Conservation (phyloP, 92 coral and sea anemone genomes). For the Epizoanthus stellaris region DNA sequence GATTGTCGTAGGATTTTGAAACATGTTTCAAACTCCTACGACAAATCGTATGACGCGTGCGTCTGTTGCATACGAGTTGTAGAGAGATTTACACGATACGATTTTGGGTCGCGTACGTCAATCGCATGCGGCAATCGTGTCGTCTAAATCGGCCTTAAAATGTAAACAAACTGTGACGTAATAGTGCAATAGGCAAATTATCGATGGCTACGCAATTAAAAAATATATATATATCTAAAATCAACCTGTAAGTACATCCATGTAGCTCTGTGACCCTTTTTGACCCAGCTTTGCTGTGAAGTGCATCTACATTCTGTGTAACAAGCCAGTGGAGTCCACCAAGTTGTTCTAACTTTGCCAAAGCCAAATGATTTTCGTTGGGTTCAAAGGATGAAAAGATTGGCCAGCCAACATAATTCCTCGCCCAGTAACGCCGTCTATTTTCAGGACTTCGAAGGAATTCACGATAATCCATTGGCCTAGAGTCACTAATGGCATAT, state of each 20-base stretch:
- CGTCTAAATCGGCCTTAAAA: no score
- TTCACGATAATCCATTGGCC: constrained; percentile 89
- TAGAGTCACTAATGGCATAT: constrained; percentile 74
- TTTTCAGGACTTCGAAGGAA: constrained; percentile 75
- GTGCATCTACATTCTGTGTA: constrained; percentile 95
- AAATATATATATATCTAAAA: neutral
- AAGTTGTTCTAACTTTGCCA: constrained; percentile 79
- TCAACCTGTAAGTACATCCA: constrained; percentile 90
- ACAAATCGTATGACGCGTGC: no score
- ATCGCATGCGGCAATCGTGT: no score
- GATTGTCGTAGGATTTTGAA: no score
- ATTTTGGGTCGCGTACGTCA: no score
- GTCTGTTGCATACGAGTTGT: no score
- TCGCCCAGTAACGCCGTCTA: constrained; percentile 92
- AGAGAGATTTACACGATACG: no score
- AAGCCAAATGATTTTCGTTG: constrained; percentile 75
- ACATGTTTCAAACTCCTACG: no score
- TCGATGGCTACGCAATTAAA: no score
- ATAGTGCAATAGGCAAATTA: no score
- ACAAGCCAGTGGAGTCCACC: constrained; percentile 86
- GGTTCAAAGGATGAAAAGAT: constrained; percentile 85
- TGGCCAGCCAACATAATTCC: constrained; percentile 95
- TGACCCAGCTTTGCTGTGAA: constrained; percentile 93
- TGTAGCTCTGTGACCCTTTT: constrained; percentile 86
- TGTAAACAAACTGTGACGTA: no score